Base-by-base conservation (phyloP, 2,888 invertebrate species). In the Spisula subtruncata region DNA sequence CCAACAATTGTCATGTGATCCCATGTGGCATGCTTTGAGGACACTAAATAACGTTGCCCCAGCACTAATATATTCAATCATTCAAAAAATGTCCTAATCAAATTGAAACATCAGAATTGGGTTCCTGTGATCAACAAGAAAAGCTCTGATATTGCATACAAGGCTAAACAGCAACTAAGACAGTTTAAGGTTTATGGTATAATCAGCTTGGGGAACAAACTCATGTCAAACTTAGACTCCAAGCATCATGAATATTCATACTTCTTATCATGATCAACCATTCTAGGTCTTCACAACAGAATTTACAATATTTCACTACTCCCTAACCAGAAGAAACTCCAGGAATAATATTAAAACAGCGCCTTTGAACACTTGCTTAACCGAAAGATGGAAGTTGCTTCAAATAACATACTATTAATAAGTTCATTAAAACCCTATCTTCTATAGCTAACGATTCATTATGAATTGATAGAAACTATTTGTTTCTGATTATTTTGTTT, bases 241-340 rank as follows among this genome's bases (percentile, higher is more conserved):
- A 66, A 25, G 60, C 25, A 66, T 25, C n/a, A 66, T 66, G 60
- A 66, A 66, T 66, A 66, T 66, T 66, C 25, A 66, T 66, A 25
- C 60, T 66, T 66, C n/a, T 10, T n/a, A 66, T 66, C 60, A 66
- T n/a, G 60, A 66, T 66, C n/a, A n/a, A 66, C 25, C 25, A 25
- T n/a, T 66, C 60, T 25, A 25, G 10, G n/a, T 20, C 60, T n/a
- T 41, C n/a, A 60, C 60, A 60, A 12, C 51, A 51, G 51, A 51
- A 51, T 51, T n/a, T n/a, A n/a, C n/a, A n/a, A n/a, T n/a, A n/a
- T n/a, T n/a, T n/a, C n/a, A n/a, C n/a, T n/a, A n/a, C n/a, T n/a
- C n/a, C n/a, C n/a, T n/a, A n/a, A n/a, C n/a, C n/a, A n/a, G n/a
- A n/a, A n/a, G n/a, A n/a, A n/a, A n/a, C n/a, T n/a, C n/a, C n/a